A percentile compares a stretch with the other conserved stretches of the same genome.
Conservation (phyloP, 2,797 vertebrate genomes). For the Eospalax fontanierii region DNA sequence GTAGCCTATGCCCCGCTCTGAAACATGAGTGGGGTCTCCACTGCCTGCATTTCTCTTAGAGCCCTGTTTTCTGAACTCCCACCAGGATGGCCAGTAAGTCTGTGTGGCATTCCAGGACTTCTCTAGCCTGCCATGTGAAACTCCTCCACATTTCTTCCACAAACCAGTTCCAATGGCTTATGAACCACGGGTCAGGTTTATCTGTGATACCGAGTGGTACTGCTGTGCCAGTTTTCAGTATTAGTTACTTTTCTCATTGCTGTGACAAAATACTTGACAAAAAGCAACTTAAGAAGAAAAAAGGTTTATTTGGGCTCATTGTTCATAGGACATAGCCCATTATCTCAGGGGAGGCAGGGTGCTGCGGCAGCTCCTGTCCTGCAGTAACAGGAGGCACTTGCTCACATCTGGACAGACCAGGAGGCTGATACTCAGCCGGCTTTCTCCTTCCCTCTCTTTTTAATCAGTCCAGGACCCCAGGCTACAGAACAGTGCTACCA, state of each 20-base stretch:
- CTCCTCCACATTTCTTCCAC: neutral
- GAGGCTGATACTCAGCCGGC: neutral
- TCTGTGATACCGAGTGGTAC: too few relatives aligned
- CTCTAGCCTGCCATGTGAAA: neutral
- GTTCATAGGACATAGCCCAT: neutral
- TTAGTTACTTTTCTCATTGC: neutral
- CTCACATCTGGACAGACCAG: neutral
- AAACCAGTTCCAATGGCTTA: neutral
- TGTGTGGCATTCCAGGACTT: neutral
- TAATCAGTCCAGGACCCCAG: neutral
- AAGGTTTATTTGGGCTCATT: neutral
- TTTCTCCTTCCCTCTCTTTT: neutral
- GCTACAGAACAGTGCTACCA: neutral
- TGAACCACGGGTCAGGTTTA: neutral
- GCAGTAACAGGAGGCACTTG: neutral
- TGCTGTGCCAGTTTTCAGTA: neutral
- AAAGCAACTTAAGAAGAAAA: neutral
- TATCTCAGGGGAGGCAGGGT: neutral
- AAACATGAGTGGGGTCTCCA: neutral
- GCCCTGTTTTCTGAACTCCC: neutral
- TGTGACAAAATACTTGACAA: neutral
- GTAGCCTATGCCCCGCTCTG: neutral
- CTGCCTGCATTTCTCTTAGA: neutral
- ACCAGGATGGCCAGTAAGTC: neutral
- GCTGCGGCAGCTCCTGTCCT: too few relatives aligned